Conservation (phyloP, 2,888 invertebrate genomes). For the Sminthurides aquaticus region DNA sequence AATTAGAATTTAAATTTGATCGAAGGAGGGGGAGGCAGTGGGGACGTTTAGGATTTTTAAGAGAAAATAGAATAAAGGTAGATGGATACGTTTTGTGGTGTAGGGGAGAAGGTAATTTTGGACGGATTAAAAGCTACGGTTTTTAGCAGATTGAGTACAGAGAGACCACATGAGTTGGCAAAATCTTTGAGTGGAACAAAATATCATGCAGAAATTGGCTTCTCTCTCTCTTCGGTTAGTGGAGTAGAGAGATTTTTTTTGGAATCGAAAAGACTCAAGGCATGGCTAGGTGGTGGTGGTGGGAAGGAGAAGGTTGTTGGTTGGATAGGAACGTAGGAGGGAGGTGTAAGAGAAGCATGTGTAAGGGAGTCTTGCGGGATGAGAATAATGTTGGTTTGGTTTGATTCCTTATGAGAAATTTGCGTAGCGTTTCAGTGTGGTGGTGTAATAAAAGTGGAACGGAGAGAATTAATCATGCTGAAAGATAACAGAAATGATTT, state of each 20-base stretch:
- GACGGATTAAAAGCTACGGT: not conserved
- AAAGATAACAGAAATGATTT: constrained; percentile 42
- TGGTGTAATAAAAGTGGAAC: constrained; percentile 36
- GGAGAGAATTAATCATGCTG: constrained; percentile 41
- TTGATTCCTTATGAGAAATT: not conserved
- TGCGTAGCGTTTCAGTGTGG: constrained; percentile 25
- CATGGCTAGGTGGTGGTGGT: not conserved
- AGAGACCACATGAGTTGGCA: not conserved
- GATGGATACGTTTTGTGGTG: not conserved
- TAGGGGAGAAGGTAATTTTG: not conserved
- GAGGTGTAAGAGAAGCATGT: too few species aligned
- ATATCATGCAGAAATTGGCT: not conserved
- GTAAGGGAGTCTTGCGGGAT: too few species aligned
- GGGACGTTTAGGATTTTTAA: too few species aligned
- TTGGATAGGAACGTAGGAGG: too few species aligned
- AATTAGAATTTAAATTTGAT: not conserved
- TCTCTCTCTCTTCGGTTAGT: not conserved
- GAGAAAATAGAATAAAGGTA: not conserved
- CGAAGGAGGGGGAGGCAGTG: too few species aligned
- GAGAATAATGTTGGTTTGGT: too few species aligned
- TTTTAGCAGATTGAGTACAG: not conserved
- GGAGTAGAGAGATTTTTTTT: not conserved
- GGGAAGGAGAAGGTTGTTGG: not conserved
- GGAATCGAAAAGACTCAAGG: too few species aligned
- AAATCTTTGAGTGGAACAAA: not conserved